These are phyloP conservation scores for Acanthaster planci DNA, from an alignment of 35 echinoderm and acorn worm species.

Conservation along the genomic window DNA sequence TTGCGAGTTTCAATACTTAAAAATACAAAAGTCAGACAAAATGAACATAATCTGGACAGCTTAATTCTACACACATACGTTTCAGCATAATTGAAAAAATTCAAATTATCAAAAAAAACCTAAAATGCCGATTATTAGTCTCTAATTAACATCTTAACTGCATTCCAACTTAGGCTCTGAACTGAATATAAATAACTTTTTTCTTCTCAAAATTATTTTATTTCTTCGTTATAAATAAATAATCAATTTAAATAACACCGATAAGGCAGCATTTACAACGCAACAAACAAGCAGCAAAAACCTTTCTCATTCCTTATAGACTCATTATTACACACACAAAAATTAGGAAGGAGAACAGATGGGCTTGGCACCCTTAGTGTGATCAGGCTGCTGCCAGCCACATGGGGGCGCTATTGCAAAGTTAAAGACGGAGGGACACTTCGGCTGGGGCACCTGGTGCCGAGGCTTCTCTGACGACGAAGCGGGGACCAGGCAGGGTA, in stretches of 20 bases:
- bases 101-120: too few relatives aligned
- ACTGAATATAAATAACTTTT: neutral
- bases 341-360: slow-evolving; percentile 37
- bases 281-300: neutral
- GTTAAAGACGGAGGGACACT: slow-evolving; percentile 35
- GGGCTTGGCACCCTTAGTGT: neutral
- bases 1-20: too few relatives aligned
- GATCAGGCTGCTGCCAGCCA: neutral
- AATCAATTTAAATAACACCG: neutral
- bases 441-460: neutral
- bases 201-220: neutral
- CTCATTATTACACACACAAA: neutral
- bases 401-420: slow-evolving; percentile 35
- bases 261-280: slow-evolving; percentile 5
- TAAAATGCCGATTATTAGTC: too few relatives aligned
- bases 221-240: neutral
- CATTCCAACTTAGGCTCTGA: neutral
- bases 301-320: neutral
- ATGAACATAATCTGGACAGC: too few relatives aligned
- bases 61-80: too few relatives aligned
- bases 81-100: too few relatives aligned
- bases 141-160: too few relatives aligned
- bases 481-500: neutral
- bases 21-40: too few relatives aligned
- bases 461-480: neutral